Base-by-base conservation (phyloP, 2,113 vertebrate genomes). In the Trinectes maculatus region DNA sequence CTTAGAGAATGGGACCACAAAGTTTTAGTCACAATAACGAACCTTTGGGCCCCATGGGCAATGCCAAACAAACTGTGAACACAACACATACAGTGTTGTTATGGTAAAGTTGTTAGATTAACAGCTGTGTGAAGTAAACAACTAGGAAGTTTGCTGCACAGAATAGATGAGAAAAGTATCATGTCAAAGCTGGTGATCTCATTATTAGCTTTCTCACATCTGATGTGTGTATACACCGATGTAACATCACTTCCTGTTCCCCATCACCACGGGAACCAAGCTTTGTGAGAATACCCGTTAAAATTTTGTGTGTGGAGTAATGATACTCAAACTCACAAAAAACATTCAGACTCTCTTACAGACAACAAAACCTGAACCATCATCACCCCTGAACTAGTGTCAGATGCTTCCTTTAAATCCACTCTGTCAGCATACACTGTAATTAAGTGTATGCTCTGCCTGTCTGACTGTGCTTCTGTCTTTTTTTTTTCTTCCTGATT, bases 261-360 rank as follows among this genome's bases (percentile, higher is more conserved):
- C 40, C 56, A 10, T 89, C 55, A 52, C 80, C 80, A 84, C 82
- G 66, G 82, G 56, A 86, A 86, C 77, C 51, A 19, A 46, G 49
- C 65, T 71, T 78, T 71, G 52, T 31, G 43, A 67, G 79, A 58
- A 70, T 54, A 51, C 75, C 79, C 79, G 44, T 80, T 71, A 31
- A 28, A 71, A 54, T 56, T 78, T 49, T n/a, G 40, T 57, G 26
- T 69, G 54, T 58, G 42, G 36, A 61, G 58, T 57, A 67, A 80
- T 71, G 76, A 80, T 61, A 48, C 55, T 53, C 31, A 84, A 64
- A 69, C 37, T 37, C 55, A 37, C 28, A 36, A 73, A 36, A 15
- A 25, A 58, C 55, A 63, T 58, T 74, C 39, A 52, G 60, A 49
- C 54, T 59, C 13, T 48, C 11, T 59, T 13, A 56, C 24, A 46